Evolutionary conservation across 2,113 vertebrate genomes (phyloP), one percentile per base, ranked within the genome.

Genomic region (Pitta sordida): DNA sequence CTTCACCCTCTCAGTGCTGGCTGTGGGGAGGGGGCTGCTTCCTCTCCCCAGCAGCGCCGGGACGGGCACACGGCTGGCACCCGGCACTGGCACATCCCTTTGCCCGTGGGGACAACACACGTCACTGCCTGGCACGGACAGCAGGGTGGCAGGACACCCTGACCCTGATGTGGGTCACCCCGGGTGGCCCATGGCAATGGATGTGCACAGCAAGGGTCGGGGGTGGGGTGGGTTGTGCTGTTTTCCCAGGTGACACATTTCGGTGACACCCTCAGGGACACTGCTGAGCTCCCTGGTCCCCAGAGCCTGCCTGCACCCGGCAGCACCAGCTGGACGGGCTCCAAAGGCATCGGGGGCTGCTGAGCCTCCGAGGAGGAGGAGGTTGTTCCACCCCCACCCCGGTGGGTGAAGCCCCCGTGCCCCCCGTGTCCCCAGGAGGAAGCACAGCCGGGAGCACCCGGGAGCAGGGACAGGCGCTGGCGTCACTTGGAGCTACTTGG

Each of bases 241-340:
- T 29, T 83, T 55, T 13, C 23, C 48, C 30, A 9, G 36, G 26
- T 55, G 34, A 49, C 46, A 15, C 48, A 7, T 27, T 81, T 76
- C 39, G 37, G 48, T 0, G 1, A 0, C 19, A n/a, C 24, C 6
- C 3, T 23, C 0, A 0, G 26, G 64, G 4, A 0, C 0, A 0
- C 41, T 71, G 52, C 84, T 17, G 76, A 80, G 76, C 73, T 56
- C 43, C 53, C 2, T 44, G 30, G 6, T 29, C n/a, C 77, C 41
- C 63, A 15, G 70, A 39, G 39, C 30, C 58, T 68, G 59, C 60
- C 44, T 0, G 0, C 8, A 58, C 44, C 77, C 46, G 6, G 11
- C 22, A 16, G 86, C 79, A 58, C 34, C 32, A 11, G 2, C 29
- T 0, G 0, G 55, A 29, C 1, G 7, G 52, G 27, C 23, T 36